Conservation (phyloP, 2,113 vertebrate species). For the Steatornis caripensis region DNA sequence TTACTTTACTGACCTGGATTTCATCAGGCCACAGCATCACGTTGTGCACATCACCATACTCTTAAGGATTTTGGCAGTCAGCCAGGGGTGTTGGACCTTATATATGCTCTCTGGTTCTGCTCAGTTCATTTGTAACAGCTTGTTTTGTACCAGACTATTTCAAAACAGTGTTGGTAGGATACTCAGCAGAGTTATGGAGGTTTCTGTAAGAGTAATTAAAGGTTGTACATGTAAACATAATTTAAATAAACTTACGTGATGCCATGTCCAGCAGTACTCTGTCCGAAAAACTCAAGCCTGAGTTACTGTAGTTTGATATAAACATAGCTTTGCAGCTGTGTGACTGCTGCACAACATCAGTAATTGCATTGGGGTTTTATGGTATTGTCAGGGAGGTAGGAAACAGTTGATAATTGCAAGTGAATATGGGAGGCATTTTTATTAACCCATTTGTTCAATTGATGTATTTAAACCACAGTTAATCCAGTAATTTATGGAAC, state of each 20-base stretch:
- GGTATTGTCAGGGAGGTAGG: background rate
- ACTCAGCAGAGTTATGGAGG: background rate
- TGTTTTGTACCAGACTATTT: background rate
- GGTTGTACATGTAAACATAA: background rate
- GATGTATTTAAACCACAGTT: background rate
- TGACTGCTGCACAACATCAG: background rate
- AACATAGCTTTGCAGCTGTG: background rate
- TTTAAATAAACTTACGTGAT: background rate
- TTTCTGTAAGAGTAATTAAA: background rate
- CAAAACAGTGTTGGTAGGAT: background rate
- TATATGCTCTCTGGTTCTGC: background rate
- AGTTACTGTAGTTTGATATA: background rate
- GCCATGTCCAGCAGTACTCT: background rate
- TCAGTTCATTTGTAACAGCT: background rate
- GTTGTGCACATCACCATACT: background rate
- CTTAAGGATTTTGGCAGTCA: background rate
- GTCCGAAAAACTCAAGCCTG: background rate
- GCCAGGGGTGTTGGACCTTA: background rate
- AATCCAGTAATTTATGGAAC: background rate
- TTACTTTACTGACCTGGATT: background rate
- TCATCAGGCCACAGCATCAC: accelerated
- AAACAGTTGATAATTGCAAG: background rate
- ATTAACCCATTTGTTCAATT: background rate
- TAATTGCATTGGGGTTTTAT: background rate
- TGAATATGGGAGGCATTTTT: background rate